Conservation (phyloP, 2,888 invertebrate species). For the Helobdella robusta region DNA sequence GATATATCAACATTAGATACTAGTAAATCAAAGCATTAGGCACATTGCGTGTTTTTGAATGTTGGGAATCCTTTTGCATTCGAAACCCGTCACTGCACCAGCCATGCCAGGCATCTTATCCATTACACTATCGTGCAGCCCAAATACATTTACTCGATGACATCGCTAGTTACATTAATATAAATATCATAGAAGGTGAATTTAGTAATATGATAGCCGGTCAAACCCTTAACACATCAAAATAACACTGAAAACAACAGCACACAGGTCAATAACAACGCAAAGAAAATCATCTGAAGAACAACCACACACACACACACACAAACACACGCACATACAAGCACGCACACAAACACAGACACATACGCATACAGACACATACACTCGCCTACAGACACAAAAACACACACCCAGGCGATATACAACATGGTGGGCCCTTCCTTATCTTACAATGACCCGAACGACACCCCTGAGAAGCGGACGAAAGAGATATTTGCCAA, state of each 20-base stretch:
- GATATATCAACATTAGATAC: no score
- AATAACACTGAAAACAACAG: not conserved
- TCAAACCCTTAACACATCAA: not conserved
- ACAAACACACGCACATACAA: not conserved
- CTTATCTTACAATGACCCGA: slow-evolving; percentile 55
- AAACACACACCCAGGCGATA: slow-evolving; percentile 76
- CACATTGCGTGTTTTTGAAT: no score
- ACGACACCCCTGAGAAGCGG: slow-evolving; percentile 78
- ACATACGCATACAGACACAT: not conserved
- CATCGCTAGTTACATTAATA: no score
- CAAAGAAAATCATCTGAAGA: not conserved
- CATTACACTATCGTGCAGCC: no score
- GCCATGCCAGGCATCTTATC: no score
- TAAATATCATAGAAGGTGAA: no score
- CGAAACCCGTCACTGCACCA: no score
- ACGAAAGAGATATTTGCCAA: slow-evolving; percentile 98
- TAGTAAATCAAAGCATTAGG: no score
- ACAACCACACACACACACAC: slow-evolving; percentile 9
- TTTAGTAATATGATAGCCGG: not conserved
- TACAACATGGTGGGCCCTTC: slow-evolving; percentile 94
- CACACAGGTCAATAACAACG: not conserved
- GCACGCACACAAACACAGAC: not conserved
- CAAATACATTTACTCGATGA: no score
- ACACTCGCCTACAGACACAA: no score
- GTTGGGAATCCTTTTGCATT: no score